A percentile compares a stretch with the other conserved stretches of the same genome.
These are phyloP conservation scores for Camptogramma bilineatum DNA, from an alignment of 2,888 invertebrate species.

Conservation along the genomic window DNA sequence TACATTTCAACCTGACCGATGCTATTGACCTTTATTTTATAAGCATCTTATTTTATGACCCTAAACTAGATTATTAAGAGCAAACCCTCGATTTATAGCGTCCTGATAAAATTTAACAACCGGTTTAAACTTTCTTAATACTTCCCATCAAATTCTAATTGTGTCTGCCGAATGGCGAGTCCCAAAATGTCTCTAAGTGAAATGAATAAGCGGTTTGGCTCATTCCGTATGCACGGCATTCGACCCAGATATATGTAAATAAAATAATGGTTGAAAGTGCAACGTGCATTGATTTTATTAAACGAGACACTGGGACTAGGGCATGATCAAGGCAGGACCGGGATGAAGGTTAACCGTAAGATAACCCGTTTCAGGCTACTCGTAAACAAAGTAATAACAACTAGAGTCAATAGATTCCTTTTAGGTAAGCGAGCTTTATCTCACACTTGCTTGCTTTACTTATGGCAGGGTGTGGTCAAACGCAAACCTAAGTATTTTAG, in stretches of 20 bases:
- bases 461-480: no score
- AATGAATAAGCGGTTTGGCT: constrained; percentile 57
- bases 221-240: constrained; percentile 66
- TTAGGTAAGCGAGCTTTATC: no score
- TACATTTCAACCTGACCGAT: constrained; percentile 23
- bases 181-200: constrained; percentile 56
- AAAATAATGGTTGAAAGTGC: constrained; percentile 47
- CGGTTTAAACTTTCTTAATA: background rate
- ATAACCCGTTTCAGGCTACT: background rate
- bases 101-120: background rate
- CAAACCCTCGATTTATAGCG: background rate
- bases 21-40: constrained; percentile 36
- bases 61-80: constrained; percentile 11
- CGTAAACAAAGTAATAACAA: no score
- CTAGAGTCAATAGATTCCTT: no score
- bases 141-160: constrained; percentile 1
- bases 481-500: no score
- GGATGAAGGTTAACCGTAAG: constrained; percentile 33
- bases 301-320: constrained; percentile 55
- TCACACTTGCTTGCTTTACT: no score
- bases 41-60: constrained; percentile 19
- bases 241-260: constrained; percentile 52
- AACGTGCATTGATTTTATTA: constrained; percentile 35
- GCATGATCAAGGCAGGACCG: constrained; percentile 47
- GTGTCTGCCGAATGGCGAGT: constrained; percentile 30